Evolutionary conservation across 2,113 vertebrate genomes (phyloP), one percentile per base, ranked within the genome.

Genomic region (Paramormyrops kingsleyae): DNA sequence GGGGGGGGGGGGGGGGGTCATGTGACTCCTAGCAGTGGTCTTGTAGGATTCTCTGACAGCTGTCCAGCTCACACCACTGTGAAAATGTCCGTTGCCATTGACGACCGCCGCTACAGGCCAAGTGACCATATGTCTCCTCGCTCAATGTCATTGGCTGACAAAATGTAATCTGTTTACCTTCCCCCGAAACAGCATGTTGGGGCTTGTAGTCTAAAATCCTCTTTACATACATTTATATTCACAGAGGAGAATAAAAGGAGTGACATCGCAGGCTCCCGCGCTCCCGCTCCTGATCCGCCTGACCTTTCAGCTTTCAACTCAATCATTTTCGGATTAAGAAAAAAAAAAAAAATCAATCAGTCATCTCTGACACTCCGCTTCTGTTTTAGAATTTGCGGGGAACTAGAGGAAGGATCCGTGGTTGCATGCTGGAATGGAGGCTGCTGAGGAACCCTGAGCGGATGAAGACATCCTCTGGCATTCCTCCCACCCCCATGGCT

Each of bases 31-130:
- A 80, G 87, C 90, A 50, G 88, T 90, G 87, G 77, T 83, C 88
- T 84, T 56, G 46, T 87, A 91, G 90, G 92, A 94, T 92, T 93
- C 93, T 93, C 94, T 90, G 89, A 94, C 94, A 95, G 95, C 95
- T 96, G 95, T 95, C 94, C 94, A 91, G 93, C 93, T 95, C 94
- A 92, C 92, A 93, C 94, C 91, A 94, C 92, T 92, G 91, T 92
- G 90, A 93, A 95, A 95, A 95, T 92, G 94, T 94, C 94, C 93
- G 95, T 96, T 95, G 94, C 95, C 92, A 94, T 92, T 94, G 95
- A 93, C 95, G 91, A 95, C 95, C 94, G 93, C 93, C 93, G 93
- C 94, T 84, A 85, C 93, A 91, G 91, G 90, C 91, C 39, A 92
- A 91, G 92, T 92, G 93, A 92, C 92, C 93, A 91, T 91, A 91